Percentiles rank a stretch among this genome's conserved stretches.
phyloP scores from a whole-genome alignment of 2,888 invertebrate species.

The Lymantria dispar region DNA sequence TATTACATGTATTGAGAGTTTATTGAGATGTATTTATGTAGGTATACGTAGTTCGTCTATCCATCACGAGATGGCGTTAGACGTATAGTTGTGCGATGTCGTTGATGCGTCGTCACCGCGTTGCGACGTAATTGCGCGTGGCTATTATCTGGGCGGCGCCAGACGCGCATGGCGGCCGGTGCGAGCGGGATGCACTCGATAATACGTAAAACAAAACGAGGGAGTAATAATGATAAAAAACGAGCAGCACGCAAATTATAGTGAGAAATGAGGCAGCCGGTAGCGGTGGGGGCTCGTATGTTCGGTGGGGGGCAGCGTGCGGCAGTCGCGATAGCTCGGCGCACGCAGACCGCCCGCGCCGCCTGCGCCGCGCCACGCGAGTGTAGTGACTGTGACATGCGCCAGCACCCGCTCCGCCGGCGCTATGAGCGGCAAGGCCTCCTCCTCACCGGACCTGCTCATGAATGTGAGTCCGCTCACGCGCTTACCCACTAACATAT shows the following conservation, averaged over 20 bases:
- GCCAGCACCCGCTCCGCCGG: conserved; percentile 47
- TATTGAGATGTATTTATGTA: not conserved
- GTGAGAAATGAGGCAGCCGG: conserved; percentile 82
- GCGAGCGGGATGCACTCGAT: conserved; percentile 83
- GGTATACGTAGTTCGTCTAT: conserved; percentile 43
- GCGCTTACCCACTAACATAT: conserved; percentile 21
- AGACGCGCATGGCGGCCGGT: conserved; percentile 79
- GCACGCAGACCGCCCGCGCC: conserved; percentile 74
- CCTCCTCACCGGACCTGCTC: conserved; percentile 64
- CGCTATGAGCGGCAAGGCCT: conserved; percentile 38
- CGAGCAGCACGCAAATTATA: conserved; percentile 82
- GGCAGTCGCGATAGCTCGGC: conserved; percentile 73
- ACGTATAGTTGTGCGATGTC: conserved; percentile 31
- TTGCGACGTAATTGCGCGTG: conserved; percentile 70
- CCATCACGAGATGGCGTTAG: conserved; percentile 71
- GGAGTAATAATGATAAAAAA: conserved; percentile 83
- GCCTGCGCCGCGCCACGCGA: conserved; percentile 68
- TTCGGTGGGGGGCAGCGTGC: conserved; percentile 62
- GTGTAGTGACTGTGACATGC: conserved; percentile 76
- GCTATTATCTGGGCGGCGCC: conserved; percentile 82
- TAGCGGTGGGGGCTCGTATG: conserved; percentile 78
- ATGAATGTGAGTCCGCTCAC: conserved; percentile 77
- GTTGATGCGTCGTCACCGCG: conserved; percentile 37
- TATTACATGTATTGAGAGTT: no score
- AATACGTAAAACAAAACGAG: conserved; percentile 83